Conservation (phyloP, 2,797 vertebrate species). For the Columba guinea region DNA sequence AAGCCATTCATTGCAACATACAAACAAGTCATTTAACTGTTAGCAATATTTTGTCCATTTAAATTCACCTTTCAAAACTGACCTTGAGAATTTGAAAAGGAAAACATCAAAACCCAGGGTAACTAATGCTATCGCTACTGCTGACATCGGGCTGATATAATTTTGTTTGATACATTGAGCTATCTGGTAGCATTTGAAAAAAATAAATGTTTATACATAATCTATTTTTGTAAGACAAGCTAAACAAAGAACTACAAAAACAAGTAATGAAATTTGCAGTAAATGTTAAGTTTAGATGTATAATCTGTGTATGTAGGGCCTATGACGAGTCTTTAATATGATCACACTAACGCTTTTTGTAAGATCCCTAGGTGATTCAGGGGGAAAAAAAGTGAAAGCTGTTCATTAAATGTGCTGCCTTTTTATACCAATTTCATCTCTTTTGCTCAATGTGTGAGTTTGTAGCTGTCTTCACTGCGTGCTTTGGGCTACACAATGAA, state of each 20-base stretch:
- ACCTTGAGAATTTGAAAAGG: not conserved
- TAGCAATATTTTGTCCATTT: not conserved
- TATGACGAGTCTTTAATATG: not conserved
- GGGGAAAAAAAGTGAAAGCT: not conserved
- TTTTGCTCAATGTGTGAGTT: not conserved
- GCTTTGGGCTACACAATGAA: not conserved
- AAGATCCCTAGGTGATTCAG: not conserved
- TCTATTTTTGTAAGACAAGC: not conserved
- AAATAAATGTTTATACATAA: not conserved
- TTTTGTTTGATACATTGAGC: not conserved
- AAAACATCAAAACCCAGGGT: not conserved
- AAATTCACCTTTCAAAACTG: not conserved
- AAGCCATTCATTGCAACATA: slow-evolving; percentile 65
- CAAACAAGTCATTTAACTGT: slow-evolving; percentile 46
- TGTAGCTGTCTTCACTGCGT: not conserved
- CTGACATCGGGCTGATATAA: not conserved
- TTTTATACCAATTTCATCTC: not conserved
- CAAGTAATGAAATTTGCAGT: not conserved
- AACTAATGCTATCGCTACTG: not conserved
- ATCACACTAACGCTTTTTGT: not conserved
- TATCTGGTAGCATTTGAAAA: not conserved
- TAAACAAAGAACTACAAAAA: not conserved
- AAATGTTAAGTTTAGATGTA: not conserved
- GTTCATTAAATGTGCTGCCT: not conserved
- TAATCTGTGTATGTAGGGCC: not conserved